These are phyloP conservation scores for Pecten maximus DNA, from an alignment of 2,888 invertebrate genomes.

Conservation along the genomic window DNA sequence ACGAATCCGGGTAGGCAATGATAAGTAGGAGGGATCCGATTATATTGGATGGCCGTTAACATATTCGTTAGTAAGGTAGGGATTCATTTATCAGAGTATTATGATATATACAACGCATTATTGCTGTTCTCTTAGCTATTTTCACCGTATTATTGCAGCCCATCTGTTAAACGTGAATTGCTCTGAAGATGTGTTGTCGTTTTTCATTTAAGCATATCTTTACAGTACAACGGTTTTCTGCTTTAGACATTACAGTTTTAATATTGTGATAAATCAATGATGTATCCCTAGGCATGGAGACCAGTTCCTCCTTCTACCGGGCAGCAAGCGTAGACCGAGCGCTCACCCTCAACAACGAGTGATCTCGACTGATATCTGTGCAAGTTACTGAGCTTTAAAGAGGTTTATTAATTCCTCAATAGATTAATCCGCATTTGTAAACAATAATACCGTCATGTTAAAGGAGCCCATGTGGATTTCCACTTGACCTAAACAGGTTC, in stretches of 20 bases:
- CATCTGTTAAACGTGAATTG: neutral
- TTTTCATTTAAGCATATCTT: conserved; percentile 12
- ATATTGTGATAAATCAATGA: neutral
- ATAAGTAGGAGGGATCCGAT: neutral
- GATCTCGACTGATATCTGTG: neutral
- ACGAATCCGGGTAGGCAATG: neutral
- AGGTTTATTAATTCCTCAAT: neutral
- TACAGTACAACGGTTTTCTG: neutral
- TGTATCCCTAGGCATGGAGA: neutral
- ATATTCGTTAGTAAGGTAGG: neutral
- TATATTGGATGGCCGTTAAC: conserved; percentile 5
- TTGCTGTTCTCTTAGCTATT: neutral
- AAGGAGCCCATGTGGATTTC: neutral
- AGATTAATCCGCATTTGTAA: neutral
- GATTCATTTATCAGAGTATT: neutral
- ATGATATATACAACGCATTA: neutral
- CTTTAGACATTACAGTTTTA: conserved; percentile 4
- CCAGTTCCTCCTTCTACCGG: neutral
- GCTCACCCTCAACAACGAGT: neutral
- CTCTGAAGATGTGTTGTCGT: neutral
- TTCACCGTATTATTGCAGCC: neutral
- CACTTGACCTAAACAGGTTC: neutral
- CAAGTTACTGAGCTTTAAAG: neutral
- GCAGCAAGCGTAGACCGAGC: neutral
- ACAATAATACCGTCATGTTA: neutral